phyloP scores from a whole-genome alignment of 2,888 invertebrate species.

The Epinotia brunnichana region DNA sequence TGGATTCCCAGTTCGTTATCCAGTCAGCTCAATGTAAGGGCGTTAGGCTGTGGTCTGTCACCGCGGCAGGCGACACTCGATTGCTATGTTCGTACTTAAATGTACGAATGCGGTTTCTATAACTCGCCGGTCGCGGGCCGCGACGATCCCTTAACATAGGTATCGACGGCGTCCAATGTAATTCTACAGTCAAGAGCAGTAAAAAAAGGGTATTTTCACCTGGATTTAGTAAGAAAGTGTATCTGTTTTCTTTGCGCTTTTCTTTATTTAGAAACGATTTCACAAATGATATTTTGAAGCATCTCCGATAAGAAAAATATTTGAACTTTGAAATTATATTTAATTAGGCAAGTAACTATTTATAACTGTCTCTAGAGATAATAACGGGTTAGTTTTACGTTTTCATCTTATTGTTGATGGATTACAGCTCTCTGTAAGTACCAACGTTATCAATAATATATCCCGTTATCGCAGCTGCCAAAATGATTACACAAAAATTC shows the following conservation, averaged over 20 bases:
- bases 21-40: background rate
- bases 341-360: background rate
- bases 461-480: constrained; percentile 4
- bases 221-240: too few relatives aligned
- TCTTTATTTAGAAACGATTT: too few relatives aligned
- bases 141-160: too few relatives aligned
- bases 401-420: background rate
- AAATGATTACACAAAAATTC: background rate
- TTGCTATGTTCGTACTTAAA: background rate
- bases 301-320: too few relatives aligned
- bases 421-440: background rate
- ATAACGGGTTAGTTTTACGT: constrained; percentile 5
- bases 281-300: too few relatives aligned
- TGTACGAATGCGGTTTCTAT: background rate
- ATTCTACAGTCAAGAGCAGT: too few relatives aligned
- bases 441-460: background rate
- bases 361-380: background rate
- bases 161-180: too few relatives aligned
- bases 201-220: too few relatives aligned
- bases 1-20: background rate
- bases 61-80: background rate
- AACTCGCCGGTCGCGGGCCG: background rate
- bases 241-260: too few relatives aligned
- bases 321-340: too few relatives aligned
- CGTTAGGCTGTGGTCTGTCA: background rate